phyloP scores from a whole-genome alignment of 2,888 invertebrate species.

The Acanthosepion lycidas region DNA sequence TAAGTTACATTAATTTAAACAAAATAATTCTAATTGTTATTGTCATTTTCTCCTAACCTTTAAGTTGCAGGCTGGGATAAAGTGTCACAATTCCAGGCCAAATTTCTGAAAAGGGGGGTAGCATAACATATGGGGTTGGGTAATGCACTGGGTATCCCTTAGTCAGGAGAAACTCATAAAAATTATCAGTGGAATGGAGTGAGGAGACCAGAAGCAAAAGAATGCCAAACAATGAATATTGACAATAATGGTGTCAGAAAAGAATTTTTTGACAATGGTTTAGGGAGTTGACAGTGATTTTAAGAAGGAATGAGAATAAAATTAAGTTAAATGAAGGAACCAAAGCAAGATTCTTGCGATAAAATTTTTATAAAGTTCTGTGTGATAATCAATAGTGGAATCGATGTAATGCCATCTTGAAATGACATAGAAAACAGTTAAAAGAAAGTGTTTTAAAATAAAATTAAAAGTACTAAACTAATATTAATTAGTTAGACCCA shows the following conservation, averaged over 20 bases:
- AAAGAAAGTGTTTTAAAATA: too few species aligned
- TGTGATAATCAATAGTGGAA: too few species aligned
- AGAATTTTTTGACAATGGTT: neutral
- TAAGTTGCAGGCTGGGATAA: neutral
- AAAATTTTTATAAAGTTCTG: neutral
- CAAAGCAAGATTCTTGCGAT: too few species aligned
- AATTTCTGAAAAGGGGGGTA: neutral
- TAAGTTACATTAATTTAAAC: neutral
- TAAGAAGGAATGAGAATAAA: neutral
- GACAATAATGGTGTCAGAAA: neutral
- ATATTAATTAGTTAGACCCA: too few species aligned
- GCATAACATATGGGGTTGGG: neutral
- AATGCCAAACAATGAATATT: neutral
- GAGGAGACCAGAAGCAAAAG: neutral
- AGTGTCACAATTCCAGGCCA: neutral
- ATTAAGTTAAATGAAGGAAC: neutral
- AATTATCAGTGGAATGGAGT: neutral
- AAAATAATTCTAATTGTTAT: neutral
- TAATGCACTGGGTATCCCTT: neutral
- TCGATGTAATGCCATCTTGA: too few species aligned
- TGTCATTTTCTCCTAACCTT: neutral
- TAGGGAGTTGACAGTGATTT: neutral
- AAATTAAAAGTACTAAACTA: too few species aligned
- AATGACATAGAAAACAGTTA: too few species aligned
- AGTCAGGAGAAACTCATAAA: neutral